phyloP scores from a whole-genome alignment of 2,797 vertebrate species.

The Scomberomorus guttatus region DNA sequence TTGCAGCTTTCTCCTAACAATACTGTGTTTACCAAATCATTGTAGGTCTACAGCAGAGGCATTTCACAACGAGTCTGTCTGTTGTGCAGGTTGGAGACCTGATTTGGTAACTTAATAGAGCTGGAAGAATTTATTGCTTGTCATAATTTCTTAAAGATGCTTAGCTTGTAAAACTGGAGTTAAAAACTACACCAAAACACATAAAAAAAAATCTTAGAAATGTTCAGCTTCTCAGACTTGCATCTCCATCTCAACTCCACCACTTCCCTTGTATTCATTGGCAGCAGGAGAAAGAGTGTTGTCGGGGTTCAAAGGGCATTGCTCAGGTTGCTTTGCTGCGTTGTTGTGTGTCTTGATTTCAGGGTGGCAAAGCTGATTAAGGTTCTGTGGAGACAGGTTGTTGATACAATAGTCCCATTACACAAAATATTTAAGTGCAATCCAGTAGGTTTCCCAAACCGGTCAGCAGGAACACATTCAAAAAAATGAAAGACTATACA shows the following conservation, averaged over 20 bases:
- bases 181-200: conserved; percentile 1
- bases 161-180: conserved; percentile 37
- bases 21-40: conserved; percentile 6
- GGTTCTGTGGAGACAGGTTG: conserved; percentile 65
- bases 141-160: conserved; percentile 25
- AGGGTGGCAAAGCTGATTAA: conserved; percentile 75
- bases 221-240: conserved; percentile 60
- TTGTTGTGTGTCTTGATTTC: conserved; percentile 52
- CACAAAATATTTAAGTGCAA: not conserved
- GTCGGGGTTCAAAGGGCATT: conserved; percentile 75
- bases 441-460: not conserved
- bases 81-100: conserved; percentile 2
- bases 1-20: not conserved
- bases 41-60: not conserved
- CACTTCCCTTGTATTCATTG: conserved; percentile 63
- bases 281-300: conserved; percentile 36
- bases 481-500: not conserved
- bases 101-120: not conserved
- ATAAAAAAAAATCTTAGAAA: conserved; percentile 24
- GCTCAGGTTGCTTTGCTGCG: conserved; percentile 64
- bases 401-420: not conserved
- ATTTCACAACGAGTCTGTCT: conserved; percentile 1
- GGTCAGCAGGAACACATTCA: not conserved
- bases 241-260: conserved; percentile 70
- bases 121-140: conserved; percentile 13